Evolutionary conservation across 2,888 invertebrate species (phyloP).

Genomic region (Galerucella calmariensis): DNA sequence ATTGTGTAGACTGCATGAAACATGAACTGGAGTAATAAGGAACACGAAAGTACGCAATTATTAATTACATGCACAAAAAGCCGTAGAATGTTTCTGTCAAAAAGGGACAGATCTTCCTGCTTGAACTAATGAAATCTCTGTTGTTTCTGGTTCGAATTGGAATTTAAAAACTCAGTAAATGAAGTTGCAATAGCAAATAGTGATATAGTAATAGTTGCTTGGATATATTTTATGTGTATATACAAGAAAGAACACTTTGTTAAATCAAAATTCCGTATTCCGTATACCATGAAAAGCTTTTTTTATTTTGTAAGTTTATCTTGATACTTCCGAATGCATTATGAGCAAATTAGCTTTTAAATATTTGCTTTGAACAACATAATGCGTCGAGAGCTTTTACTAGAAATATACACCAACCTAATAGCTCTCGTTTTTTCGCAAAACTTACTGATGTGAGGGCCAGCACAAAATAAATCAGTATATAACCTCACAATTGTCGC

Average conservation of each 20-base stretch:
- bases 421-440: not conserved
- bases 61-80: no score
- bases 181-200: no score
- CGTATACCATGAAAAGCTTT: not conserved
- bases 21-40: no score
- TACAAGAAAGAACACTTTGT: not conserved
- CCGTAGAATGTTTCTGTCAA: no score
- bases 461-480: not conserved
- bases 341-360: not conserved
- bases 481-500: not conserved
- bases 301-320: not conserved
- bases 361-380: not conserved
- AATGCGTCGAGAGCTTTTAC: not conserved
- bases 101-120: no score
- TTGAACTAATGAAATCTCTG: no score
- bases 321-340: no score
- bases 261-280: not conserved
- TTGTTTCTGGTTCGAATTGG: no score
- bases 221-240: not conserved
- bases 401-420: not conserved
- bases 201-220: not conserved
- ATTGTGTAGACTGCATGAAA: no score
- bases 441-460: not conserved
- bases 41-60: no score
- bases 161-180: no score